Conservation (phyloP, 2,888 invertebrate genomes). For the Willowsia nigromaculata region DNA sequence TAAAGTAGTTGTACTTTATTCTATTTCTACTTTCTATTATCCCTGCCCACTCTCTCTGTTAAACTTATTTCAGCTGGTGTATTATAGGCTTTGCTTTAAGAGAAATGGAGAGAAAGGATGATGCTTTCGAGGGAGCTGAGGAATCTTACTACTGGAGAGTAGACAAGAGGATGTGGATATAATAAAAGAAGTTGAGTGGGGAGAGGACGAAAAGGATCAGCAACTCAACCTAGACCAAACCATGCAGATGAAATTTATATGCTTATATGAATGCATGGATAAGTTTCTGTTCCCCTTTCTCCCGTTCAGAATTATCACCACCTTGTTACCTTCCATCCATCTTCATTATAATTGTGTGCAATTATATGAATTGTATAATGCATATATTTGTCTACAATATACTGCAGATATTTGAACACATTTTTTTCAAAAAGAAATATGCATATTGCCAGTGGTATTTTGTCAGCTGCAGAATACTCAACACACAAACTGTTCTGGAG, state of each 20-base stretch:
- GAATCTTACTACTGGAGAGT: neutral
- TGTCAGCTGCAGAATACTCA: neutral
- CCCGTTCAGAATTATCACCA: neutral
- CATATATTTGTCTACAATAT: neutral
- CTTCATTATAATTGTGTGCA: neutral
- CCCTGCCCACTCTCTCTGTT: neutral
- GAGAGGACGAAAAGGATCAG: slow-evolving; percentile 40
- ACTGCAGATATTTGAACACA: neutral
- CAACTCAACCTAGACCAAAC: slow-evolving; percentile 29
- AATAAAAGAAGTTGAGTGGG: slow-evolving; percentile 22
- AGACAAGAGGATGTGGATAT: neutral
- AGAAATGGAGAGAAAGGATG: neutral
- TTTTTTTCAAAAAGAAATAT: neutral
- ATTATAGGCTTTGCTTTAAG: neutral
- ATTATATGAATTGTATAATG: neutral
- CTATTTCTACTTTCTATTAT: neutral
- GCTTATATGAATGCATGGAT: slow-evolving; percentile 44
- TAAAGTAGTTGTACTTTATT: neutral
- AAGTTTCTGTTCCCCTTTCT: neutral
- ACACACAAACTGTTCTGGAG: neutral
- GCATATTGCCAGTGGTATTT: neutral
- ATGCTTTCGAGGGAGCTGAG: neutral
- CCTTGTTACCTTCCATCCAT: neutral
- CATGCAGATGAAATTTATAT: slow-evolving; percentile 40
- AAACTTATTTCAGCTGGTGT: neutral